Conservation (phyloP, 2,113 vertebrate species). For the Dissostichus mawsoni region DNA sequence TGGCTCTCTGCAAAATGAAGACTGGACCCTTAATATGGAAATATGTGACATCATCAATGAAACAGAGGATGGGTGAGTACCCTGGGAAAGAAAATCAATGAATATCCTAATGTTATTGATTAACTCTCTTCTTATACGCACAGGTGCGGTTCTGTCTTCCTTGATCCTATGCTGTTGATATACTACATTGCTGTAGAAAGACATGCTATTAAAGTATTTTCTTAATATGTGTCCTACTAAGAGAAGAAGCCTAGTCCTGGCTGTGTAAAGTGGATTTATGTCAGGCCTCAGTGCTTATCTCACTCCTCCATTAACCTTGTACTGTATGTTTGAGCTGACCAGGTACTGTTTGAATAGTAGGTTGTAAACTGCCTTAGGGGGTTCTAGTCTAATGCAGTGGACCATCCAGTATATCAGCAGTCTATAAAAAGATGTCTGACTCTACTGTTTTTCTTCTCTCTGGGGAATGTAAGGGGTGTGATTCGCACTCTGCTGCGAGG, state of each 20-base stretch:
- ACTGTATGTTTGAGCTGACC: constrained; percentile 41
- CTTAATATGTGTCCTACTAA: constrained; percentile 14
- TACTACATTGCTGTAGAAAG: not conserved
- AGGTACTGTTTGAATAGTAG: constrained; percentile 63
- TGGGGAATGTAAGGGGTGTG: not conserved
- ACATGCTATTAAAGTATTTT: not conserved
- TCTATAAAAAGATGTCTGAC: constrained; percentile 30
- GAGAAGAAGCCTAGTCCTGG: not conserved
- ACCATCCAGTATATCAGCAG: not conserved
- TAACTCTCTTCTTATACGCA: not conserved
- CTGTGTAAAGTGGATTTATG: constrained; percentile 20
- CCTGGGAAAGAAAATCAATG: not conserved
- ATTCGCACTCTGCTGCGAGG: not conserved
- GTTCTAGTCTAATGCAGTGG: not conserved
- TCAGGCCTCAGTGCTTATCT: constrained; percentile 62
- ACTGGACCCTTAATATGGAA: constrained; percentile 99
- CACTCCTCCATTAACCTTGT: constrained; percentile 54
- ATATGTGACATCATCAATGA: constrained; percentile 99
- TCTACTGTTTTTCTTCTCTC: constrained; percentile 1
- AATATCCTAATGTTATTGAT: constrained; percentile 24
- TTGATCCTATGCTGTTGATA: constrained; percentile 17
- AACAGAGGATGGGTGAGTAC: constrained; percentile 96
- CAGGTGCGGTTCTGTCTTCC: not conserved
- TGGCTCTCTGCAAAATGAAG: constrained; percentile 96
- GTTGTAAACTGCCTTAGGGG: constrained; percentile 41